Base-by-base conservation (phyloP, 2,113 vertebrate species). In the Neolamprologus falcicula region DNA sequence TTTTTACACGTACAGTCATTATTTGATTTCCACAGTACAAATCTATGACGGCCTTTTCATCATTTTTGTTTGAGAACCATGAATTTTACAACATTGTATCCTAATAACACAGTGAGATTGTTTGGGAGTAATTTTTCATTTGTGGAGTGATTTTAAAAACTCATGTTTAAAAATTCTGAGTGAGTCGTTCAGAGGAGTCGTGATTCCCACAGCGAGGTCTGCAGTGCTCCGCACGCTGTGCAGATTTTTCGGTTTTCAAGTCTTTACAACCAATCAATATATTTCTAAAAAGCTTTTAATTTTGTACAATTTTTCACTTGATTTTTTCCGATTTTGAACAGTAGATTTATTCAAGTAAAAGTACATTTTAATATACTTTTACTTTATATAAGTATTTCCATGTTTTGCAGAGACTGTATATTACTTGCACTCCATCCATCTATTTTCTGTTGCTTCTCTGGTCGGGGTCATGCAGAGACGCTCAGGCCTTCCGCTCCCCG, bases 221-320 rank as follows among this genome's bases (percentile, higher is more conserved):
- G 31, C 61, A 66, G 61, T 12, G 31, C 4, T n/a, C 26, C 55
- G 0, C 2, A 59, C 17, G 6, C 17, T 12, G 31, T 12, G 31
- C 4, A 37, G 33, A n/a, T 3, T 3, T 3, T 63, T 16, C 28
- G 2, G 2, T 33, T 63, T 63, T 63, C 6, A 66, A 66, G 19
- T 37, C 33, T 66, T 66, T 13, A 66, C 61, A 66, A 37, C 17
- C 33, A n/a, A 66, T 63, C 16, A 7, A 63, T 63, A 63, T 63
- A 63, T 63, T 63, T 33, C 3, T 63, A 1, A 63, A 63, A 63
- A 1, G 17, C 59, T 35, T 63, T 63, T 66, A 5, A 35, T 66
- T n/a, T 1, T 63, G 16, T 33, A 33, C 1, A 19, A 33, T 0
- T 63, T 31, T 35, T 66, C 6, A 66, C 17, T 66, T 66, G 17